These are phyloP conservation scores for Rhyacichthys aspro DNA, from an alignment of 2,797 vertebrate genomes.

Conservation along the genomic window DNA sequence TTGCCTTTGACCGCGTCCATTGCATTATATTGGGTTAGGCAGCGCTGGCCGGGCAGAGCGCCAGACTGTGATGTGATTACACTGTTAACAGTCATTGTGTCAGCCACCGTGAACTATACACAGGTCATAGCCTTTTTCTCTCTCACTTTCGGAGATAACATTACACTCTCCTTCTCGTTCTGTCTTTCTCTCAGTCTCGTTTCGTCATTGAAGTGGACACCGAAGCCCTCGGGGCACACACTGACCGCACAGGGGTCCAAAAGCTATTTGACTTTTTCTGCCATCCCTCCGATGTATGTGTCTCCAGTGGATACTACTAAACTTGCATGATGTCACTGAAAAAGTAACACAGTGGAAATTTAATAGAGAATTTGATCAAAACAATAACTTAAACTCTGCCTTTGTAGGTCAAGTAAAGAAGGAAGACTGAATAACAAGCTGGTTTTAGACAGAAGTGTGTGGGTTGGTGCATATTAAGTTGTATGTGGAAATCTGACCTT, in stretches of 20 bases:
- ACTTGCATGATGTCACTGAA: too few relatives aligned
- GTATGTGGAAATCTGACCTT: background rate
- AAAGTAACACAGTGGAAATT: background rate
- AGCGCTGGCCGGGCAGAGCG: constrained; percentile 40
- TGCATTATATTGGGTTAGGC: constrained; percentile 39
- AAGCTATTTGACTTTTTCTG: constrained; percentile 12
- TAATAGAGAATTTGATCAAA: background rate
- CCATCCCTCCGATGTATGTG: background rate
- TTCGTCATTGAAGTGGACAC: constrained; percentile 38
- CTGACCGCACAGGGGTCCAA: constrained; percentile 21
- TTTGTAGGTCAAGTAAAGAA: constrained; percentile 2
- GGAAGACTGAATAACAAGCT: constrained; percentile 9
- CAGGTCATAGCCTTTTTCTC: constrained; percentile 58
- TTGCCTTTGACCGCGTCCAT: constrained; percentile 31
- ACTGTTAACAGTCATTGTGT: constrained; percentile 66
- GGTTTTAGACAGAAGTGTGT: constrained; percentile 15
- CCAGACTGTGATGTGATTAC: constrained; percentile 65
- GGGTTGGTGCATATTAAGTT: constrained; percentile 8
- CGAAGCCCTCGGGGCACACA: constrained; percentile 24
- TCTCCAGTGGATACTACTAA: background rate
- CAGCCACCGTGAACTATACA: constrained; percentile 40
- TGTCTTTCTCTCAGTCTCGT: constrained; percentile 13
- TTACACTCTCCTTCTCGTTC: constrained; percentile 41
- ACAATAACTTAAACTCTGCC: background rate
- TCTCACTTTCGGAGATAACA: constrained; percentile 51